These are phyloP conservation scores for Forficula auricularia DNA, from an alignment of 1,140 invertebrate genomes.

Conservation along the genomic window DNA sequence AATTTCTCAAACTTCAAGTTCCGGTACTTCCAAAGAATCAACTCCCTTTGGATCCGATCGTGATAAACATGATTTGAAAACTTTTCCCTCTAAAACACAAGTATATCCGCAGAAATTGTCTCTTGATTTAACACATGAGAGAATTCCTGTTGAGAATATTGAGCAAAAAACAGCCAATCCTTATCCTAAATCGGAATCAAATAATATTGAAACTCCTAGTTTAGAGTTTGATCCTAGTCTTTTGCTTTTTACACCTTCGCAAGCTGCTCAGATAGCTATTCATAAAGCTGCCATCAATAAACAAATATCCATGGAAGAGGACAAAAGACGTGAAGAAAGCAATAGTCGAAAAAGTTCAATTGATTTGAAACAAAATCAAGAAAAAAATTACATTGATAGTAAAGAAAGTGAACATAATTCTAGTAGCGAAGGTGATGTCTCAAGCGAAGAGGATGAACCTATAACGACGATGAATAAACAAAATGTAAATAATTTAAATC, in stretches of 20 bases:
- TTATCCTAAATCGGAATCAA: too few relatives aligned
- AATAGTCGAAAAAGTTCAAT: not conserved
- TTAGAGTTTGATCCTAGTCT: constrained; percentile 22
- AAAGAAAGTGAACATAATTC: constrained; percentile 9
- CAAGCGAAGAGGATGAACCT: constrained; percentile 17
- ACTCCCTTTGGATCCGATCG: too few relatives aligned
- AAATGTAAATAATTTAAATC: not conserved
- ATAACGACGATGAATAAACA: too few relatives aligned
- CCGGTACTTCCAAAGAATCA: too few relatives aligned
- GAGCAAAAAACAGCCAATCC: too few relatives aligned
- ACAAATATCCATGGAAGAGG: constrained; percentile 23
- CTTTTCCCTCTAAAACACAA: too few relatives aligned
- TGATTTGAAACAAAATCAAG: not conserved
- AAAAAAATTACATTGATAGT: not conserved
- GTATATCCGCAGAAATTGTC: too few relatives aligned
- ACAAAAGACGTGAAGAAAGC: constrained; percentile 6
- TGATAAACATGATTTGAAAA: too few relatives aligned
- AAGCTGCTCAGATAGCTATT: constrained; percentile 27
- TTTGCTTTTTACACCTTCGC: constrained; percentile 22
- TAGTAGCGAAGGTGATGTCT: constrained; percentile 15
- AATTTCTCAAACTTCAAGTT: not conserved
- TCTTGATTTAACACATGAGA: too few relatives aligned
- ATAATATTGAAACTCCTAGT: not conserved
- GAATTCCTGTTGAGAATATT: too few relatives aligned
- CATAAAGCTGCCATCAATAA: constrained; percentile 29